These are phyloP conservation scores for Nesogale talazaci DNA, from an alignment of 2,113 vertebrate species.

Conservation along the genomic window DNA sequence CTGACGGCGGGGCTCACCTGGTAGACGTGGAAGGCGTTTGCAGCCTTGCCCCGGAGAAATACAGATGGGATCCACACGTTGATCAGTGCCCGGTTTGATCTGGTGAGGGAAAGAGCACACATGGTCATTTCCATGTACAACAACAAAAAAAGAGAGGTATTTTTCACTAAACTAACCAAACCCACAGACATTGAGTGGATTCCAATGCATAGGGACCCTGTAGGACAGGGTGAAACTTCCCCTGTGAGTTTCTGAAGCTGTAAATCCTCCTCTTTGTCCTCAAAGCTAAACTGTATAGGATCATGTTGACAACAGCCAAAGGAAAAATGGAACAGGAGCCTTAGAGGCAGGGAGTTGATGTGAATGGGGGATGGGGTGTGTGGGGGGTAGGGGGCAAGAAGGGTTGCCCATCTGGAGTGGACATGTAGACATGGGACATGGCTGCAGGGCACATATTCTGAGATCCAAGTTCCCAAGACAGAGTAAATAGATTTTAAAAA, in stretches of 20 bases:
- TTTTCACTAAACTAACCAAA: background rate
- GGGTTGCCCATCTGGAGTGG: background rate
- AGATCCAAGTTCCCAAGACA: no score
- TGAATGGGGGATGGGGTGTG: background rate
- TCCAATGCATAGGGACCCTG: no score
- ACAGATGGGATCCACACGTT: constrained; percentile 99
- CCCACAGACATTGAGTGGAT: no score
- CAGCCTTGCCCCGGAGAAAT: constrained; percentile 96
- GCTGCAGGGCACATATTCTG: no score
- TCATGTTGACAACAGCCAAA: background rate
- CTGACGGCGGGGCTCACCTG: constrained; percentile 87
- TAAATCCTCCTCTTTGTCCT: background rate
- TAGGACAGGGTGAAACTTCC: no score
- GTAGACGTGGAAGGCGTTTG: constrained; percentile 98
- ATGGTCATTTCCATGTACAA: background rate
- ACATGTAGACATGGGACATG: no score
- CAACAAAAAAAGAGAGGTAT: background rate
- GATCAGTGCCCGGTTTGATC: constrained; percentile 97
- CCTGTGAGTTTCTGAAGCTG: no score
- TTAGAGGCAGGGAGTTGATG: background rate
- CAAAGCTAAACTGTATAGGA: background rate
- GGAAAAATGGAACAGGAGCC: background rate
- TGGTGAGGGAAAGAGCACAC: constrained; percentile 79
- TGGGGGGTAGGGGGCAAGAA: background rate
- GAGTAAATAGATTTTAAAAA: background rate